These are phyloP conservation scores for Phrynocephalus guinanensis DNA, from an alignment of 2,797 vertebrate genomes.

Conservation along the genomic window DNA sequence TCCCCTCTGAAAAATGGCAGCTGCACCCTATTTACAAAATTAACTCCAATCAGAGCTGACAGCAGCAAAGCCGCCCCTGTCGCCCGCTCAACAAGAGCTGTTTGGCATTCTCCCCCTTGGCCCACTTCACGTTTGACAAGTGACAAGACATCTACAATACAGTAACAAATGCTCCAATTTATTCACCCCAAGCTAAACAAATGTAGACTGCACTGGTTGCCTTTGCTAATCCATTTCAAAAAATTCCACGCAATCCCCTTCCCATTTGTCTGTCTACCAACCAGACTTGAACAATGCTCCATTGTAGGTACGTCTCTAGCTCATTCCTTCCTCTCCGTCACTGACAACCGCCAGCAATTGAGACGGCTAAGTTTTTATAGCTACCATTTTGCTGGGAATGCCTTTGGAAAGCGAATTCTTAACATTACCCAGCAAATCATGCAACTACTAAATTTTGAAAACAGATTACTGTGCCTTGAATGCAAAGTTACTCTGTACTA, in stretches of 20 bases:
- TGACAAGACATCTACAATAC: slow-evolving; percentile 76
- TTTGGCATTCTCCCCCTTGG: slow-evolving; percentile 74
- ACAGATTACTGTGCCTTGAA: background rate
- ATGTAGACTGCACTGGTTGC: slow-evolving; percentile 71
- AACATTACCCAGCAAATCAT: background rate
- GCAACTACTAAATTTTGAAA: slow-evolving; percentile 3
- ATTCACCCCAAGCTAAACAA: slow-evolving; percentile 83
- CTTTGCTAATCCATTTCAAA: slow-evolving; percentile 70
- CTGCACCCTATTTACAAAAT: slow-evolving; percentile 73
- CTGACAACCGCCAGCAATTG: background rate
- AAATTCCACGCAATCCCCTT: slow-evolving; percentile 48
- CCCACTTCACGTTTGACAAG: slow-evolving; percentile 82
- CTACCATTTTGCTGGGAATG: background rate
- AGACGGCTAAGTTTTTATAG: slow-evolving; percentile 47
- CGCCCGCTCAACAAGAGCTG: slow-evolving; percentile 67
- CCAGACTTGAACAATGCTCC: slow-evolving; percentile 78
- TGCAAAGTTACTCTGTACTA: slow-evolving; percentile 29
- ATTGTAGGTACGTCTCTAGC: slow-evolving; percentile 65
- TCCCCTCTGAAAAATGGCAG: slow-evolving; percentile 73
- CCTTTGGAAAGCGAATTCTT: background rate
- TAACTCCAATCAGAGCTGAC: slow-evolving; percentile 74
- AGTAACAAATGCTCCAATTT: slow-evolving; percentile 85
- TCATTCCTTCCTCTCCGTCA: background rate
- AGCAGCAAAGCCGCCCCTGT: slow-evolving; percentile 60
- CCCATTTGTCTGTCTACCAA: slow-evolving; percentile 72